These are phyloP conservation scores for Amphiura filiformis DNA, from an alignment of 35 echinoderm and acorn worm genomes.

Conservation along the genomic window DNA sequence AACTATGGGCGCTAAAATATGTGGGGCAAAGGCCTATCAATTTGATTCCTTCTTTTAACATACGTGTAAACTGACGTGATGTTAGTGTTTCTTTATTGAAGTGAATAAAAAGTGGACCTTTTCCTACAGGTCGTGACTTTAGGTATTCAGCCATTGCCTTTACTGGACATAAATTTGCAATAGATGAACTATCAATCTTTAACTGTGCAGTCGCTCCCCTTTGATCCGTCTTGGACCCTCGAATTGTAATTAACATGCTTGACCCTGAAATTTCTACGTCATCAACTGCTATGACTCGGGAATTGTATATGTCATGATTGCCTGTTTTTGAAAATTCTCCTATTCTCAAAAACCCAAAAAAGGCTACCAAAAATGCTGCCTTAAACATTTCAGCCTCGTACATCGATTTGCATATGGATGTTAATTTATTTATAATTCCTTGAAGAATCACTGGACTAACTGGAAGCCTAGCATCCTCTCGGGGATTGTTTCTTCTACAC, in stretches of 20 bases:
- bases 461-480: neutral
- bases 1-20: neutral
- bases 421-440: neutral
- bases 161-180: slow-evolving; percentile 3
- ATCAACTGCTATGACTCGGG: neutral
- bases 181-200: neutral
- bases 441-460: neutral
- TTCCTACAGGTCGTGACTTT: neutral
- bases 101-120: neutral
- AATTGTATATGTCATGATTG: neutral
- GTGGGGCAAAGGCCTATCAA: neutral
- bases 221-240: neutral
- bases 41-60: neutral
- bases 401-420: neutral
- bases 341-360: slow-evolving; percentile 4
- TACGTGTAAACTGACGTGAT: neutral
- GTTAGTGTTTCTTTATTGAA: neutral
- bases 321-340: neutral
- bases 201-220: neutral
- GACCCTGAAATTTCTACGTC: neutral
- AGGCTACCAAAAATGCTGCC: neutral
- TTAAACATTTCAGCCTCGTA: neutral
- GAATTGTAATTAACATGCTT: neutral
- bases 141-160: neutral
- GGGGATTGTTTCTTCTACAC: neutral